Percentiles rank a stretch among this genome's conserved stretches.
phyloP scores from a whole-genome alignment of 2,888 invertebrate species.

The Torymus texanus region DNA sequence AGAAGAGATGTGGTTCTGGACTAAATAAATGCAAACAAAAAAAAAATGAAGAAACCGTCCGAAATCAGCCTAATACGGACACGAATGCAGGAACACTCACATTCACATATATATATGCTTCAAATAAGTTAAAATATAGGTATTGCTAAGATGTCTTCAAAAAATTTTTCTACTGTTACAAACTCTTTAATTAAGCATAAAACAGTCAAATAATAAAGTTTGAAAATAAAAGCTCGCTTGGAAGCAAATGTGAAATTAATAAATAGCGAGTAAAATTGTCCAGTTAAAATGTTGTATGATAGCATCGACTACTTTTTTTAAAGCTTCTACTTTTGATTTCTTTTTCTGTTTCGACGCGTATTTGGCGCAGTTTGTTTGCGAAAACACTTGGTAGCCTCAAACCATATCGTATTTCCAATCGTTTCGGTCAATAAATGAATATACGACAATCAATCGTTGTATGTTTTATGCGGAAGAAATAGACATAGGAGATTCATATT shows the following conservation, averaged over 20 bases:
- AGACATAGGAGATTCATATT: background rate
- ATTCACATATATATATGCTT: too few relatives aligned
- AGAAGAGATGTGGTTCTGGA: too few relatives aligned
- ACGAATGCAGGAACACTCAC: too few relatives aligned
- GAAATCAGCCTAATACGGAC: too few relatives aligned
- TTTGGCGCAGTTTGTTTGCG: slow-evolving; percentile 3
- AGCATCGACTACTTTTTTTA: background rate
- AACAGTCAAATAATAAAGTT: too few relatives aligned
- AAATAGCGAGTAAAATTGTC: background rate
- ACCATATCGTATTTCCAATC: slow-evolving; percentile 30
- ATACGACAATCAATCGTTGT: slow-evolving; percentile 8
- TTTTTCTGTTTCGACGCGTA: slow-evolving; percentile 3
- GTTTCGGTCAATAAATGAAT: slow-evolving; percentile 7
- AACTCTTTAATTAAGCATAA: too few relatives aligned
- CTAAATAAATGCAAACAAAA: too few relatives aligned
- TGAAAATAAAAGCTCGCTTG: background rate
- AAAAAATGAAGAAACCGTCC: too few relatives aligned
- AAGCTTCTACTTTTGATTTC: background rate
- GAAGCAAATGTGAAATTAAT: background rate
- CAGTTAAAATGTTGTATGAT: slow-evolving; percentile 2
- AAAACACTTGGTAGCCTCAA: slow-evolving; percentile 26
- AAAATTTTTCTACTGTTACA: too few relatives aligned
- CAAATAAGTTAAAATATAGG: too few relatives aligned
- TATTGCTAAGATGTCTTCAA: too few relatives aligned
- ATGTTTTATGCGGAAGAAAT: background rate